Conservation (phyloP, 2,888 invertebrate genomes). For the Macrosiphum euphorbiae region DNA sequence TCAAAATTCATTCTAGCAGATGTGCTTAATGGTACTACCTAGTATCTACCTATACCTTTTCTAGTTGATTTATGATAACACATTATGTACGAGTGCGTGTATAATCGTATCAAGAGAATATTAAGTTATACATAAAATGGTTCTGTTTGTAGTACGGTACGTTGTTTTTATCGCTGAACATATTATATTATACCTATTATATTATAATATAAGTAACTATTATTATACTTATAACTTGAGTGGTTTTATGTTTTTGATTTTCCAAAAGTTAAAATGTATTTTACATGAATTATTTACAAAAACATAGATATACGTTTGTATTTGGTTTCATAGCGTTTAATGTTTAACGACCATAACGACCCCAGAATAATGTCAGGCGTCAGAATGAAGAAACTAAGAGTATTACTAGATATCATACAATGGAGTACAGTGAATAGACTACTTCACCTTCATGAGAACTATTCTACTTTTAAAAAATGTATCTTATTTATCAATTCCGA, state of each 20-base stretch:
- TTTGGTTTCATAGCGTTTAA: background rate
- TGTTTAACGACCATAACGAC: background rate
- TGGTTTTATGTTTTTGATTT: background rate
- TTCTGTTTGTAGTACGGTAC: background rate
- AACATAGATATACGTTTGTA: background rate
- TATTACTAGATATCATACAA: background rate
- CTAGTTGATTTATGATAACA: background rate
- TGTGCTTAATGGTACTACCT: background rate
- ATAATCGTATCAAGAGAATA: background rate
- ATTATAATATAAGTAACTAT: no score
- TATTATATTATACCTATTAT: no score
- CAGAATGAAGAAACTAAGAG: background rate
- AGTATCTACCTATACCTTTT: background rate
- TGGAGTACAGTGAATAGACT: background rate
- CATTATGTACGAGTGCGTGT: background rate
- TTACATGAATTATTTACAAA: background rate
- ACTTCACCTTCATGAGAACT: background rate
- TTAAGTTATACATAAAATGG: background rate
- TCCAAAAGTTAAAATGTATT: background rate
- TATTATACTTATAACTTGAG: background rate
- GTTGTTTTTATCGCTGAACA: background rate
- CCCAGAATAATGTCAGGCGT: background rate
- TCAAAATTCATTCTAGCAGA: background rate
- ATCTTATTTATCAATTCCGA: background rate
- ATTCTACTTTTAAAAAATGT: background rate